Conservation (phyloP, 2,113 vertebrate genomes). For the Eurystomus gularis region DNA sequence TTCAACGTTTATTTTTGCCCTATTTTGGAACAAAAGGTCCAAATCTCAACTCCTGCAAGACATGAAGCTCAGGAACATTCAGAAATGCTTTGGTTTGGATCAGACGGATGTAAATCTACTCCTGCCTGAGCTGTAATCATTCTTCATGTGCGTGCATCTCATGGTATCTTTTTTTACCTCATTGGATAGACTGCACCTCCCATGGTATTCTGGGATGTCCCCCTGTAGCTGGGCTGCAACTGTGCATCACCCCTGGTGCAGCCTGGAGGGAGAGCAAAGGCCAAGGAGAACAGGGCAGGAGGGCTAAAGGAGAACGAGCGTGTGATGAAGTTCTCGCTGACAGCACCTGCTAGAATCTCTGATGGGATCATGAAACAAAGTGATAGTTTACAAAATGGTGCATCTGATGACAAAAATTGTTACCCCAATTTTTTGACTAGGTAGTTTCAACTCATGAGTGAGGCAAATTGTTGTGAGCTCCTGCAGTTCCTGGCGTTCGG, state of each 20-base stretch:
- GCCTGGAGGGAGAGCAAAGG: background rate
- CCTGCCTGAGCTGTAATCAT: background rate
- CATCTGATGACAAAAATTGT: background rate
- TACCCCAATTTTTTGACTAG: background rate
- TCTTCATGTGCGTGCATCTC: background rate
- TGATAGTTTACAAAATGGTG: background rate
- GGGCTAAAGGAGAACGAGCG: background rate
- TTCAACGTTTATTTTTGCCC: conserved; percentile 42
- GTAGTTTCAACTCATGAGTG: background rate
- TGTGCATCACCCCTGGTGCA: background rate
- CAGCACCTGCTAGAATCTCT: background rate
- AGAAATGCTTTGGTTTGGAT: background rate
- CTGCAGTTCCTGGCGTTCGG: background rate
- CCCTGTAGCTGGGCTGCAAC: background rate
- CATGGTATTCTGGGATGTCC: background rate
- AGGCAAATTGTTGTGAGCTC: background rate
- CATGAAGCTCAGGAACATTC: background rate
- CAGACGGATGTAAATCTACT: background rate
- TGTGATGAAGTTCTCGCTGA: background rate
- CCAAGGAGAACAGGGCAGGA: background rate
- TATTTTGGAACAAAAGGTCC: conserved; percentile 23
- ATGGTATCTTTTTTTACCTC: background rate
- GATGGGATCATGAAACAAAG: background rate
- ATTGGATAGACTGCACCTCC: background rate
- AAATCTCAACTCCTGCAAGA: background rate